Percentiles rank a stretch among this genome's conserved stretches.
Evolutionary conservation across 2,113 vertebrate genomes (phyloP).

Genomic region (Gambusia affinis): DNA sequence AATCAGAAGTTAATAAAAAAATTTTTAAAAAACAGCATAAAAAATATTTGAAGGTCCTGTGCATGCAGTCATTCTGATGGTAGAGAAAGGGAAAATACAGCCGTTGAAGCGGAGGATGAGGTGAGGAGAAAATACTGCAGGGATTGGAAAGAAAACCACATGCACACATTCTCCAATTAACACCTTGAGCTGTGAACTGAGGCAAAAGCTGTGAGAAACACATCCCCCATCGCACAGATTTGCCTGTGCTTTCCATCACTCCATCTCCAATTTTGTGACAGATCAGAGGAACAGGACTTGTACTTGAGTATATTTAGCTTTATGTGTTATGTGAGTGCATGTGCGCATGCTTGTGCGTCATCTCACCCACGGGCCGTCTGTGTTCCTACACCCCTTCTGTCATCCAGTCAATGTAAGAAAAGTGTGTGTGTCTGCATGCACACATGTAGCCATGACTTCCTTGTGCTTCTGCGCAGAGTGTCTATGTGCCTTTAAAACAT

Average conservation of each 20-base stretch:
- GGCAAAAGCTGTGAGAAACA: slow-evolving; percentile 20
- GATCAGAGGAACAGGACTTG: slow-evolving; percentile 23
- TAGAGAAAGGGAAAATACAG: not conserved
- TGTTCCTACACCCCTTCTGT: slow-evolving; percentile 65
- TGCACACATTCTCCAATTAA: slow-evolving; percentile 45
- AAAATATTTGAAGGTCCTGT: not conserved
- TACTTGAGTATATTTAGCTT: slow-evolving; percentile 56
- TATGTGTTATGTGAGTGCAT: slow-evolving; percentile 22
- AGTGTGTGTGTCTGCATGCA: not conserved
- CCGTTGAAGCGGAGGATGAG: not conserved
- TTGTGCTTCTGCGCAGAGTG: slow-evolving; percentile 13
- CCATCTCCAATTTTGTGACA: slow-evolving; percentile 23
- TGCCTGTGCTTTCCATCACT: slow-evolving; percentile 13
- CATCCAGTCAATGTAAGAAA: slow-evolving; percentile 42
- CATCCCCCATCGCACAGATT: slow-evolving; percentile 15
- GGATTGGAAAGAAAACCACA: slow-evolving; percentile 8
- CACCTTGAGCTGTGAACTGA: slow-evolving; percentile 34
- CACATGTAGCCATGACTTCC: not conserved
- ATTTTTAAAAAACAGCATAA: not conserved
- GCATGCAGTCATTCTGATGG: not conserved
- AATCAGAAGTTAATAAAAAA: not conserved
- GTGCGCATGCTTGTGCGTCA: slow-evolving; percentile 45
- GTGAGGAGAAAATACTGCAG: not conserved
- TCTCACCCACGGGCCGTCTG: slow-evolving; percentile 66
- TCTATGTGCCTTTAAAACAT: slow-evolving; percentile 1